Evolutionary conservation across 1,140 invertebrate species (phyloP).

Genomic region (Leptinotarsa defecta): DNA sequence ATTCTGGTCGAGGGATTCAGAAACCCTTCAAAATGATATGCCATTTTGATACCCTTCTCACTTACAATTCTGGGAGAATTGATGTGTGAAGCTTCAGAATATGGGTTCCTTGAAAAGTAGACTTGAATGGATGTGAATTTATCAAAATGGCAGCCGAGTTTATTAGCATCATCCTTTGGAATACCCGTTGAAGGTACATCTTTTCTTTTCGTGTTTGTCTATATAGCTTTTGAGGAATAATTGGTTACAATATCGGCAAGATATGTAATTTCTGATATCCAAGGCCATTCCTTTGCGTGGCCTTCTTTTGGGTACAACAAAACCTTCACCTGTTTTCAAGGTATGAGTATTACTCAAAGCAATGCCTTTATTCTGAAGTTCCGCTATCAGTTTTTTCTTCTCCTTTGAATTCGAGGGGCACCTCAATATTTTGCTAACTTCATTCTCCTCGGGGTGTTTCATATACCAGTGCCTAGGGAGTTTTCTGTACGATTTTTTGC

Average conservation of each 20-base stretch:
- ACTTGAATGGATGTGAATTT: too few relatives aligned
- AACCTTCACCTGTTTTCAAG: background rate
- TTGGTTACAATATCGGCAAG: background rate
- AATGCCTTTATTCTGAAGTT: background rate
- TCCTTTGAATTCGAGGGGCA: background rate
- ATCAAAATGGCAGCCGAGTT: too few relatives aligned
- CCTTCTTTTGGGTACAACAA: background rate
- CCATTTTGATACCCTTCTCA: too few relatives aligned
- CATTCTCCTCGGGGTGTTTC: background rate
- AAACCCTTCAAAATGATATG: too few relatives aligned
- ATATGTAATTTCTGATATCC: background rate
- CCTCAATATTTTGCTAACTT: background rate
- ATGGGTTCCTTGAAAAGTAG: too few relatives aligned
- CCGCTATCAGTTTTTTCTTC: background rate
- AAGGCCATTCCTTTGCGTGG: background rate
- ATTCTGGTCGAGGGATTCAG: too few relatives aligned
- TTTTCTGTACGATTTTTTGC: background rate
- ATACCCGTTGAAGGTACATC: too few relatives aligned
- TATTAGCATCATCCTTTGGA: too few relatives aligned
- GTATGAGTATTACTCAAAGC: background rate
- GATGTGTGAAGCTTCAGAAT: too few relatives aligned
- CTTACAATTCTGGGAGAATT: too few relatives aligned
- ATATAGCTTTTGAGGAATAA: background rate
- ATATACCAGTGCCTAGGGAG: background rate
- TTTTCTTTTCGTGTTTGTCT: background rate